phyloP scores from a whole-genome alignment of 1,140 invertebrate genomes.

The Danaus plexippus region DNA sequence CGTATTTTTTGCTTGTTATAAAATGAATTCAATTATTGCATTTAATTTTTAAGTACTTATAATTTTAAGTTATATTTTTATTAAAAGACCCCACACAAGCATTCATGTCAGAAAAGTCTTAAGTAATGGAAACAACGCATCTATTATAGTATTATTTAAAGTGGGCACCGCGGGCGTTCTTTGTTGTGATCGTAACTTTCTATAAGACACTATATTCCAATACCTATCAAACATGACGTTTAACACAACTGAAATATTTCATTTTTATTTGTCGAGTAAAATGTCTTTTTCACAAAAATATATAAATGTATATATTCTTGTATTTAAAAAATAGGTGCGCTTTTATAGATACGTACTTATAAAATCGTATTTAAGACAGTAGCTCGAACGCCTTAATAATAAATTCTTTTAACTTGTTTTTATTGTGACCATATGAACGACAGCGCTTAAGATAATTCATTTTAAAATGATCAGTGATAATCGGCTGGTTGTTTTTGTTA shows the following conservation, averaged over 20 bases:
- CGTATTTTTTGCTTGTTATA: too few relatives aligned
- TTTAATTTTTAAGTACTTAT: too few relatives aligned
- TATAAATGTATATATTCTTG: too few relatives aligned
- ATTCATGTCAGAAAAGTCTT: conserved; percentile 53
- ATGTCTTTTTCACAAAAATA: too few relatives aligned
- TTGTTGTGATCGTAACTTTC: conserved; percentile 55
- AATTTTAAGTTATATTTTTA: too few relatives aligned
- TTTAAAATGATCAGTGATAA: conserved; percentile 50
- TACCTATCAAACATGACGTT: too few relatives aligned
- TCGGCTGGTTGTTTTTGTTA: conserved; percentile 33
- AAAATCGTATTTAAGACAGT: conserved; percentile 20
- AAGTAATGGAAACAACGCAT: conserved; percentile 58
- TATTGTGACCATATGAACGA: conserved; percentile 23
- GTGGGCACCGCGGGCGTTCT: conserved; percentile 48
- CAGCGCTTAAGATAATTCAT: conserved; percentile 39
- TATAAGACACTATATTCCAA: conserved; percentile 53
- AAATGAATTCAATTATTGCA: too few relatives aligned
- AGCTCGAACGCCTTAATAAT: conserved; percentile 16
- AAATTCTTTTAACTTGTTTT: conserved; percentile 19
- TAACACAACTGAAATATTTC: conserved; percentile 46
- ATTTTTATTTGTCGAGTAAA: conserved; percentile 44
- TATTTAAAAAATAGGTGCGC: too few relatives aligned
- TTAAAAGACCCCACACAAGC: conserved; percentile 47
- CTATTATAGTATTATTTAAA: conserved; percentile 44
- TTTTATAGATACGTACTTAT: neutral